Base-by-base conservation (phyloP, 2,797 vertebrate species). In the Rhynchotus rufescens region DNA sequence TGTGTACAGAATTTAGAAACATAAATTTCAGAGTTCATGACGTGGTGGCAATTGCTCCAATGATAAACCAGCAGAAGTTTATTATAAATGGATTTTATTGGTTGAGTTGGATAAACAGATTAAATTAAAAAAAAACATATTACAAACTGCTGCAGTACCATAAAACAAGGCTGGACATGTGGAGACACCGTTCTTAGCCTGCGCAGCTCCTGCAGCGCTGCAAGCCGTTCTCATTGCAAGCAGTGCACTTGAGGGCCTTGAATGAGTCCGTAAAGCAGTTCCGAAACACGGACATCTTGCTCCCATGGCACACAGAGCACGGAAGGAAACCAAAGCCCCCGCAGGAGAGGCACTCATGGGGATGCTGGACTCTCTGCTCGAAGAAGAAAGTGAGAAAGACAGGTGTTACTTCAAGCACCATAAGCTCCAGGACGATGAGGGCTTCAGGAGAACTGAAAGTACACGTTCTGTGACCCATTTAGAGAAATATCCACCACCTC, bases 221-320 rank as follows among this genome's bases (percentile, higher is more conserved):
- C 93, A 99, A 98, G 85, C 99, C 99, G 0, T 99, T 99, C 97
- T 99, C 99, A 1, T 99, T 99, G 97, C 99, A 99, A 42, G 99
- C 98, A 2, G 99, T 99, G 71, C 99, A 99, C 98, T 98, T 99
- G 91, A 99, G 98, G 92, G 99, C 99, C 98, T 99, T 99, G 98
- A 99, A 99, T 42, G 99, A 99, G 97, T 99, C 99, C 2, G 99
- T 99, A 97, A 99, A 99, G 98, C 99, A 99, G 98, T 99, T 99
- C 94, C 99, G 98, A 95, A 99, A 98, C 92, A 99, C 98, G 17
- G 99, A 99, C 99, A 99, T 99, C 98, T 99, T 99, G 98, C 99
- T 99, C 97, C 99, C 99, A 97, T 99, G 99, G 99, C 99, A 99
- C 98, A 98, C 98, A 68, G 98, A 98, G 97, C 99, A 99, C 6